Evolutionary conservation across 1,140 invertebrate species (phyloP), one percentile per base, ranked within the genome.

Genomic region (Drosophila malerkotliana): DNA sequence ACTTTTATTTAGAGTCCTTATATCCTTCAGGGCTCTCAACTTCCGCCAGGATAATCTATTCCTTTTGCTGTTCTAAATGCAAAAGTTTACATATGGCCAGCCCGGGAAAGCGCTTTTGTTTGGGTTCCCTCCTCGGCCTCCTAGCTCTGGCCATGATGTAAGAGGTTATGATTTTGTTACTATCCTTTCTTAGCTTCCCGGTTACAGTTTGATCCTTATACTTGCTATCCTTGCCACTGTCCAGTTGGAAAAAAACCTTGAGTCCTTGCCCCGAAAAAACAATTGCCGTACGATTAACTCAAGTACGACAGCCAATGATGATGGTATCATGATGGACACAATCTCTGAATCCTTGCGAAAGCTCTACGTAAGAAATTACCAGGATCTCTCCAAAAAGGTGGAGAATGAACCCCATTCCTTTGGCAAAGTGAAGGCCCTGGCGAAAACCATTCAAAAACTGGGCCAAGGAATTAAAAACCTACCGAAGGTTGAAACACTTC

Each of bases 71-170:
- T 18, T 2, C 2, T 2, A 32, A 15, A 0, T 37, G 26, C 8
- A 39, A 14, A 24, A 58, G 8, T 9, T 9, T 1, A 6, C 3
- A 9, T 3, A 30, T 10, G 30, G 28, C 15, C 4, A 44, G 21
- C 14, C 1, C 8, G 1, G 15, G 4, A 7, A 7, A 7, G 2
- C 37, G 37, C 12, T 47, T 15, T 15, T 68, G 45, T 21, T 58
- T 47, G 18, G 54, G 30, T 15, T 9, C 21, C 0, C 24, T 58
- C 3, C 14, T 72, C 21, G 34, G 8, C 1, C 7, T 68, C 18
- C 8, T 14, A 7, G 68, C 39, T 7, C 1, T 67, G 0, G n/a
- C 58, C 8, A 72, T 72, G 68, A 26, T 72, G 68, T 72, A 58
- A 72, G 63, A 10, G 14, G 30, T 15, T 4, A 3, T 9, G 4